Conservation (phyloP, 2,797 vertebrate genomes). For the Microhierax caerulescens region DNA sequence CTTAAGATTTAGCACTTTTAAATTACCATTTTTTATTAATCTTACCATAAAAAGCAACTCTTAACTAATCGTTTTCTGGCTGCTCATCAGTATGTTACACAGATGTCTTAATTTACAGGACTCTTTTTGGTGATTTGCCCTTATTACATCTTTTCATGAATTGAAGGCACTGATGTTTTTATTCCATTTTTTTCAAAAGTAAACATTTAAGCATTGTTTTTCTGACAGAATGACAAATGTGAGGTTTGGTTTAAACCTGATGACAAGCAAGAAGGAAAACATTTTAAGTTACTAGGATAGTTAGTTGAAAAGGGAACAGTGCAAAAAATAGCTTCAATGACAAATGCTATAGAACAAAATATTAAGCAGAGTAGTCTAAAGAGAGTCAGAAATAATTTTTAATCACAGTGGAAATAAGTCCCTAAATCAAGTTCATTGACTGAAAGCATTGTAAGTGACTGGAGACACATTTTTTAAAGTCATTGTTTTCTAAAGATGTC, state of each 20-base stretch:
- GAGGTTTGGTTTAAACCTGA: slow-evolving; percentile 14
- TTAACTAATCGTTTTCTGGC: not conserved
- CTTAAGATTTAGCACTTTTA: not conserved
- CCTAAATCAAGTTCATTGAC: not conserved
- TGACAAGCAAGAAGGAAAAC: not conserved
- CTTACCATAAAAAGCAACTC: not conserved
- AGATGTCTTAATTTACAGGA: not conserved
- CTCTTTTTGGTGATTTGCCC: not conserved
- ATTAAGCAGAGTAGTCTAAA: not conserved
- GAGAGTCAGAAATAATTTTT: not conserved
- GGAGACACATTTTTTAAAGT: not conserved
- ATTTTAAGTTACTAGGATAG: not conserved
- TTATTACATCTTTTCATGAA: not conserved
- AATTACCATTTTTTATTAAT: not conserved
- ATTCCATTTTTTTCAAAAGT: not conserved
- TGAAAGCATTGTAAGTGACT: not conserved
- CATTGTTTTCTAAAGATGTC: not conserved
- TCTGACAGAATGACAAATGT: not conserved
- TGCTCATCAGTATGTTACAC: not conserved
- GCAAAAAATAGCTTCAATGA: not conserved
- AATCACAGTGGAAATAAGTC: not conserved
- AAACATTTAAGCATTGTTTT: not conserved
- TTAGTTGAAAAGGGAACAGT: not conserved
- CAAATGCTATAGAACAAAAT: not conserved
- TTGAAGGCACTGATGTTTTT: not conserved